A percentile compares a stretch with the other conserved stretches of the same genome.
These are phyloP conservation scores for Hemibagrus guttatus DNA, from an alignment of 2,797 vertebrate genomes.

Conservation along the genomic window DNA sequence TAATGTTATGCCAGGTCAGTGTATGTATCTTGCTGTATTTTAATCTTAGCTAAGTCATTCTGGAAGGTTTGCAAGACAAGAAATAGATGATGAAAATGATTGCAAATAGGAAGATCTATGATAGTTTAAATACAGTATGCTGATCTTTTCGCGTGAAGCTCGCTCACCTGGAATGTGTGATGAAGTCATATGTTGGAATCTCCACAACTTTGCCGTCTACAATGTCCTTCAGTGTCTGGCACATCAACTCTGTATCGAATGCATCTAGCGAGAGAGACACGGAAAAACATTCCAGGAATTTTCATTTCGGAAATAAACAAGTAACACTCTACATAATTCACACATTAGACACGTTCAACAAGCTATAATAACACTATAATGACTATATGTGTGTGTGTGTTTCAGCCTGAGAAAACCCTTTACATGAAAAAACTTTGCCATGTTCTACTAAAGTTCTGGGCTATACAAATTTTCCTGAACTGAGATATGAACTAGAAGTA, in stretches of 20 bases:
- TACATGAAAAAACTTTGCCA: background rate
- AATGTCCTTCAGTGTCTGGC: slow-evolving; percentile 86
- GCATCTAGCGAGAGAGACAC: slow-evolving; percentile 77
- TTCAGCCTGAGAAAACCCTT: background rate
- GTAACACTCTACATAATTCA: background rate
- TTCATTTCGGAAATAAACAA: background rate
- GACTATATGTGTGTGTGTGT: background rate
- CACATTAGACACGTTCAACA: background rate
- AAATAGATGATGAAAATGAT: background rate
- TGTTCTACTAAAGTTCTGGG: background rate
- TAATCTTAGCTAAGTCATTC: background rate
- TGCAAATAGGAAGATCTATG: background rate
- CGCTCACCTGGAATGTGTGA: slow-evolving; percentile 90
- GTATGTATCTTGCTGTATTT: background rate
- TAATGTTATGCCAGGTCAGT: too few relatives aligned
- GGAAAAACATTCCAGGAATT: background rate
- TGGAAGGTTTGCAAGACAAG: background rate
- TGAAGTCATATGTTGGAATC: slow-evolving; percentile 92
- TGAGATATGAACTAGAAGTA: background rate
- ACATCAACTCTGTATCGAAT: slow-evolving; percentile 95
- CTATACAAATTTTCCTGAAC: background rate
- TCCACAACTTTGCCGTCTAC: slow-evolving; percentile 89
- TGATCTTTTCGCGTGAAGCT: background rate
- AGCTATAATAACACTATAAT: background rate
- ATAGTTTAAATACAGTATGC: background rate